Conservation (phyloP, 1,140 invertebrate species). For the Bombus consobrinus region DNA sequence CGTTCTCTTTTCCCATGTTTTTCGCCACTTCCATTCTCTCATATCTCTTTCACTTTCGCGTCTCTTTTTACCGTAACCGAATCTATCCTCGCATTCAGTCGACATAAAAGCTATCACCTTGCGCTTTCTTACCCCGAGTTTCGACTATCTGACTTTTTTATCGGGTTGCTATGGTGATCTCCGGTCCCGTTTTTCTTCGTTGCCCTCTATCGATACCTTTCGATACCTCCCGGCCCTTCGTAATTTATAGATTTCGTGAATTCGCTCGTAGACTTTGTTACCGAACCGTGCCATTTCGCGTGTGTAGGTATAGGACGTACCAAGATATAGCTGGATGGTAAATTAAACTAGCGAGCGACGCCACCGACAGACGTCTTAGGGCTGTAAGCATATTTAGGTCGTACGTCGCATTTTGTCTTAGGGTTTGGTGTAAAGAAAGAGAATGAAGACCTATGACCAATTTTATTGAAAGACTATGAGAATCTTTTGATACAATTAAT, state of each 20-base stretch:
- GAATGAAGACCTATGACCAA: background rate
- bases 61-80: slow-evolving; percentile 37
- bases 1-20: slow-evolving; percentile 8
- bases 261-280: background rate
- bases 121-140: slow-evolving; percentile 14
- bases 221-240: background rate
- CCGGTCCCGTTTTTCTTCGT: background rate
- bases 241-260: background rate
- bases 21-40: background rate
- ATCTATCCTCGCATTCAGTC: slow-evolving; percentile 24
- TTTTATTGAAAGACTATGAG: background rate
- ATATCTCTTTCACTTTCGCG: slow-evolving; percentile 22
- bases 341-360: background rate
- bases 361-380: background rate
- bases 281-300: background rate
- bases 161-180: background rate
- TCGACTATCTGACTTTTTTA: slow-evolving; percentile 6
- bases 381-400: background rate
- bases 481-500: background rate
- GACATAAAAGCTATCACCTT: slow-evolving; percentile 43
- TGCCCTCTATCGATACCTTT: background rate
- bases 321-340: background rate
- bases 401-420: too few relatives aligned
- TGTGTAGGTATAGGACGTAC: background rate
- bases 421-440: too few relatives aligned